These are phyloP conservation scores for Drosophila mojavensis DNA, from an alignment of 1,140 invertebrate genomes.

Conservation along the genomic window DNA sequence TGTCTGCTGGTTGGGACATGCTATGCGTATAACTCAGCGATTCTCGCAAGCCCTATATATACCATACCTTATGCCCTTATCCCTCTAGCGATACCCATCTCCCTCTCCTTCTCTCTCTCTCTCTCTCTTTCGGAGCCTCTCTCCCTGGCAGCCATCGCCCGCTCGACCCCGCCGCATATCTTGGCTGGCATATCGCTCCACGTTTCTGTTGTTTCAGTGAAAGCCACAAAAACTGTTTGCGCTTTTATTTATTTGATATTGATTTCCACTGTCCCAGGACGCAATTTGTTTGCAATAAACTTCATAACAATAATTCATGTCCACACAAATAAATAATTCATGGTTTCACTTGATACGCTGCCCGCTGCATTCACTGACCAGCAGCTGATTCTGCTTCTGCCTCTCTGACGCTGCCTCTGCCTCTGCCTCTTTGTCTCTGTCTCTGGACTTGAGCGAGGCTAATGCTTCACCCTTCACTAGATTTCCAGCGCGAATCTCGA, in stretches of 20 bases:
- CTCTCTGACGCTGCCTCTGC: background rate
- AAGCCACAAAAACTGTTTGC: conserved; percentile 81
- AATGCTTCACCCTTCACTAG: conserved; percentile 37
- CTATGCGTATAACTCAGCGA: conserved; percentile 44
- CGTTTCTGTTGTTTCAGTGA: conserved; percentile 64
- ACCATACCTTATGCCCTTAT: background rate
- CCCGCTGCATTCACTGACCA: conserved; percentile 31
- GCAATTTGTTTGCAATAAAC: conserved; percentile 83
- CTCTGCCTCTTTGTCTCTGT: background rate
- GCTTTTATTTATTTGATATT: conserved; percentile 83
- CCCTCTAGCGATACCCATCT: background rate
- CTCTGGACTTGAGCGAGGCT: conserved; percentile 15
- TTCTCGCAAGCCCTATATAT: conserved; percentile 19
- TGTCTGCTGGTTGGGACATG: conserved; percentile 40
- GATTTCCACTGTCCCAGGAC: conserved; percentile 82
- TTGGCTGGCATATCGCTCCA: conserved; percentile 41
- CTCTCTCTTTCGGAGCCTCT: too few relatives aligned
- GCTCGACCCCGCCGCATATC: conserved; percentile 26
- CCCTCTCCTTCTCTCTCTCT: background rate
- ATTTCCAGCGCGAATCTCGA: conserved; percentile 36
- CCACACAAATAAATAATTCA: conserved; percentile 83
- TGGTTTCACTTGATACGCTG: conserved; percentile 48
- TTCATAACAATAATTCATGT: conserved; percentile 84
- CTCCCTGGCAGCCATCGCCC: too few relatives aligned
- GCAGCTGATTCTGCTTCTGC: background rate